A percentile compares a stretch with the other conserved stretches of the same genome.
Evolutionary conservation across 2,797 vertebrate genomes (phyloP).

Genomic region (Myripristis jacobus): DNA sequence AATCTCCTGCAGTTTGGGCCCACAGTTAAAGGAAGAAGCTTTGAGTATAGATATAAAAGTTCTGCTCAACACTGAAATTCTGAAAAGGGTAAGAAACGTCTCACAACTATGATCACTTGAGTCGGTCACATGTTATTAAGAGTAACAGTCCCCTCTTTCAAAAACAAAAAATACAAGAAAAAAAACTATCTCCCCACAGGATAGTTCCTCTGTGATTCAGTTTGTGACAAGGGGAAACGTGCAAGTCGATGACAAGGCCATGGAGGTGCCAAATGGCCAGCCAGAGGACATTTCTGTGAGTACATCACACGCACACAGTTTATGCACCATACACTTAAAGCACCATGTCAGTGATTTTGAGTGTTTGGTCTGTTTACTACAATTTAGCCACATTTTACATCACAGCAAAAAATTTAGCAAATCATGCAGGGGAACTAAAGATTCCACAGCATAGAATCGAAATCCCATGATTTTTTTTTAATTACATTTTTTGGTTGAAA

Average conservation of each 20-base stretch:
- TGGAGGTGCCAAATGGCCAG: constrained; percentile 89
- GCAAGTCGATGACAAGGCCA: constrained; percentile 84
- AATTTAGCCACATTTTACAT: too few relatives aligned
- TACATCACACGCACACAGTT: constrained; percentile 36
- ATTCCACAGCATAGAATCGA: too few relatives aligned
- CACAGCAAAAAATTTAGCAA: too few relatives aligned
- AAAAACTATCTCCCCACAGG: constrained; percentile 78
- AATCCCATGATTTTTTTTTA: too few relatives aligned
- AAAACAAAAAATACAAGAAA: too few relatives aligned
- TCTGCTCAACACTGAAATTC: constrained; percentile 95
- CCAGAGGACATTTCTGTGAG: constrained; percentile 92
- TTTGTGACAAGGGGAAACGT: constrained; percentile 91
- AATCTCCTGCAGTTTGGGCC: constrained; percentile 89
- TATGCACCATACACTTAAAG: background rate
- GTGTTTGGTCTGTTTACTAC: too few relatives aligned
- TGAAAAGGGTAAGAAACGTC: constrained; percentile 88
- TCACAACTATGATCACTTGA: background rate
- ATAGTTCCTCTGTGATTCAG: constrained; percentile 96
- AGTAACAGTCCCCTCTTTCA: background rate
- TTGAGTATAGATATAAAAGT: constrained; percentile 89
- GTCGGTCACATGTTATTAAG: background rate
- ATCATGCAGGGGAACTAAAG: too few relatives aligned
- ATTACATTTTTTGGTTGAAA: too few relatives aligned
- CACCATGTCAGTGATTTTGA: too few relatives aligned
- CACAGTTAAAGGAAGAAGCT: constrained; percentile 91